Conservation (phyloP, 2,797 vertebrate species). For the Sebastes glaucus region DNA sequence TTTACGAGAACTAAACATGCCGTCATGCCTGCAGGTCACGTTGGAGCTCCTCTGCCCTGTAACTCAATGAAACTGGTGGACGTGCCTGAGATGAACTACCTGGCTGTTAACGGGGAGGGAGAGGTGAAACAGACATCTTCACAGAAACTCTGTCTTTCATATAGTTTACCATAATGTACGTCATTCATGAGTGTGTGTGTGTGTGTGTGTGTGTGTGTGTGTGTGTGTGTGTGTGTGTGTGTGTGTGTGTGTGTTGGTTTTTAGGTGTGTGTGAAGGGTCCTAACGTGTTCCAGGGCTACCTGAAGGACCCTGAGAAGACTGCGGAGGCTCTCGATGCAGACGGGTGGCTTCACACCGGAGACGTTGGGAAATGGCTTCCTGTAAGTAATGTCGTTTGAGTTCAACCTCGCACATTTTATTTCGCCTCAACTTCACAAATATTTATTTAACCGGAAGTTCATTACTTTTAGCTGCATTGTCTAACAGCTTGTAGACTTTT, state of each 20-base stretch:
- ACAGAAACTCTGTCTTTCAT: not conserved
- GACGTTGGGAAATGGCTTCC: conserved; percentile 96
- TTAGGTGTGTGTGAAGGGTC: conserved; percentile 93
- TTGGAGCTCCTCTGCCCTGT: conserved; percentile 93
- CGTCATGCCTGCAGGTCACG: conserved; percentile 84
- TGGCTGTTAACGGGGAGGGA: conserved; percentile 90
- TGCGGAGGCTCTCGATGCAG: conserved; percentile 87
- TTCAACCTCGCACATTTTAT: not conserved
- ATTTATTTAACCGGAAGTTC: not conserved
- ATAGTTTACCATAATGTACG: too few species aligned
- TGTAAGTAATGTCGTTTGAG: conserved; percentile 63
- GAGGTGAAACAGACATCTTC: conserved; percentile 83
- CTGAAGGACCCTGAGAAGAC: conserved; percentile 93
- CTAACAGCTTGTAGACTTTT: not conserved
- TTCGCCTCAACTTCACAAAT: not conserved
- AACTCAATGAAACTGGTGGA: conserved; percentile 90
- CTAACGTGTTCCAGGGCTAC: conserved; percentile 92
- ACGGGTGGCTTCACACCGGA: conserved; percentile 95
- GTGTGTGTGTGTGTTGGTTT: conserved; percentile 50
- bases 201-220: conserved; percentile 71
- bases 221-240: conserved; percentile 86
- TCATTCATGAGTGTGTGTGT: not conserved
- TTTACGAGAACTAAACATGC: not conserved
- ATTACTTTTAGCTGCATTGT: not conserved
- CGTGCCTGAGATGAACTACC: conserved; percentile 95